Percentiles rank a stretch among this genome's conserved stretches.
Conservation (phyloP, 2,888 invertebrate species). For the Amaurobius ferox region DNA sequence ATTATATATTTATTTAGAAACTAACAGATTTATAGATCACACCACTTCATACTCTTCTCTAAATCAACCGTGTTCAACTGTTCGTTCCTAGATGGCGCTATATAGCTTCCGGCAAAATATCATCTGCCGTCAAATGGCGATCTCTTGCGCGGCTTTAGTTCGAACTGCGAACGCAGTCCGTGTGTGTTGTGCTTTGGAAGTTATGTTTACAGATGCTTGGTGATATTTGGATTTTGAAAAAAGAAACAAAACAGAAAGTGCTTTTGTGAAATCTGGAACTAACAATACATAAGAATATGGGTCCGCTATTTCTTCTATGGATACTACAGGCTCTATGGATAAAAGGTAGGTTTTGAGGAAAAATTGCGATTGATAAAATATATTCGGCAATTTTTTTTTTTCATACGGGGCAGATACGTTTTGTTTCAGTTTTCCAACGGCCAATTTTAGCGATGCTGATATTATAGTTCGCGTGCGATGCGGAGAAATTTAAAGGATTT, state of each 20-base stretch:
- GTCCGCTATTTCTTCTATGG: constrained; percentile 38
- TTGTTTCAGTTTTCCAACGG: too few species aligned
- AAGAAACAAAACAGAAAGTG: not conserved
- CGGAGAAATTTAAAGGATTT: too few species aligned
- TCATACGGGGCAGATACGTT: too few species aligned
- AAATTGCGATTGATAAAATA: not conserved
- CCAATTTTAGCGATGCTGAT: too few species aligned
- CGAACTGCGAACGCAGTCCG: constrained; percentile 14
- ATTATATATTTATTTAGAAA: too few species aligned
- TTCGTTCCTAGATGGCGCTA: not conserved
- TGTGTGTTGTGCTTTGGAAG: not conserved
- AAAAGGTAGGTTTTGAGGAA: constrained; percentile 43
- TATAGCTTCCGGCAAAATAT: constrained; percentile 6
- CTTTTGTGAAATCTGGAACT: constrained; percentile 1
- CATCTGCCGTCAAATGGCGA: constrained; percentile 14
- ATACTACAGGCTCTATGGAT: constrained; percentile 61
- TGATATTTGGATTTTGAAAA: not conserved
- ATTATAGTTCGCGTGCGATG: too few species aligned
- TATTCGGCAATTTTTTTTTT: too few species aligned
- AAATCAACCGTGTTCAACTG: too few species aligned
- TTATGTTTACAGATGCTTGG: not conserved
- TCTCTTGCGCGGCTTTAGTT: constrained; percentile 8
- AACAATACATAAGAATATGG: constrained; percentile 27
- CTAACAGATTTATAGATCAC: too few species aligned
- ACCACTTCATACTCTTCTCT: too few species aligned